Percentiles rank a stretch among this genome's conserved stretches.
Conservation (phyloP, 2,797 vertebrate species). For the Glyptemys insculpta region DNA sequence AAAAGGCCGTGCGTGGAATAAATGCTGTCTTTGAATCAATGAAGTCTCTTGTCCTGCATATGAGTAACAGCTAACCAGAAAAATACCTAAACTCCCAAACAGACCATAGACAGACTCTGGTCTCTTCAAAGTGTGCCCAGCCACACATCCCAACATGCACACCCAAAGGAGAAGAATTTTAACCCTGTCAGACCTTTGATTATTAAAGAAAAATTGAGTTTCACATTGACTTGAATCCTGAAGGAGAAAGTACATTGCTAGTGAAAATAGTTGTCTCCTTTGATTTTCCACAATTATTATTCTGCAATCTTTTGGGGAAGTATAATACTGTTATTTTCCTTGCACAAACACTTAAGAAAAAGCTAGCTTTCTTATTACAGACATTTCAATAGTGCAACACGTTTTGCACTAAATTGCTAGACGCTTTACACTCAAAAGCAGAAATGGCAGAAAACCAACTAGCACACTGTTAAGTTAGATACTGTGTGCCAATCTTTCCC, state of each 20-base stretch:
- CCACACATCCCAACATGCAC: neutral
- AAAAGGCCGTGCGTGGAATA: accelerated
- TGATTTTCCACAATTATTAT: neutral
- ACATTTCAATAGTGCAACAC: neutral
- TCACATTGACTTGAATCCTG: neutral
- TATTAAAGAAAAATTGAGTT: conserved; percentile 33
- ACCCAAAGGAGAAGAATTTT: neutral
- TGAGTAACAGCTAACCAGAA: conserved; percentile 16
- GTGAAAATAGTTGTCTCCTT: neutral
- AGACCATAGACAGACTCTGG: conserved; percentile 62
- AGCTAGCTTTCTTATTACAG: conserved; percentile 10
- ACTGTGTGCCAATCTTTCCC: neutral
- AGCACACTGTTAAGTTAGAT: neutral
- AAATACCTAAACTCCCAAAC: conserved; percentile 41
- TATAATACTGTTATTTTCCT: neutral
- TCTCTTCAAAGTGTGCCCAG: neutral
- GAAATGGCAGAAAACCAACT: conserved; percentile 36
- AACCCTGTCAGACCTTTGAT: neutral
- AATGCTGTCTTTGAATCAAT: neutral
- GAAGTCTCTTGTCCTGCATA: neutral
- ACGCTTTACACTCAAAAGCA: neutral
- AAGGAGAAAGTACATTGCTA: neutral
- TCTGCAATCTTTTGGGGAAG: neutral
- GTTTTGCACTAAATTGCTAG: neutral
- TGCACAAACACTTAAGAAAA: neutral